These are phyloP conservation scores for Murina feae DNA, from an alignment of 2,113 vertebrate genomes.

Conservation along the genomic window DNA sequence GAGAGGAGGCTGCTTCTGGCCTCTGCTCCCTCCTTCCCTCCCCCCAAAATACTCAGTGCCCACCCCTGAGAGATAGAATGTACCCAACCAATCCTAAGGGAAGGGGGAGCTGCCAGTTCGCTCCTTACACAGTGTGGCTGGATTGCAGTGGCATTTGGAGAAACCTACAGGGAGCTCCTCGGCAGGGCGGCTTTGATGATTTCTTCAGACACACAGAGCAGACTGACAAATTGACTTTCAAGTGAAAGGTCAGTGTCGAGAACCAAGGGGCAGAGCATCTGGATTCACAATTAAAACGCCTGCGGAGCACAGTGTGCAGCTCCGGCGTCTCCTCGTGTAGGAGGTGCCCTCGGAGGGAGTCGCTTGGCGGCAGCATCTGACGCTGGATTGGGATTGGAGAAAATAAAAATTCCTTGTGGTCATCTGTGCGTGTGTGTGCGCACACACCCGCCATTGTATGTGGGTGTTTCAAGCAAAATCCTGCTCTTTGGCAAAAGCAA, in stretches of 20 bases:
- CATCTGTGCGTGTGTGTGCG: background rate
- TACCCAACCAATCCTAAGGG: background rate
- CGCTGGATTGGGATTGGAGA: slow-evolving; percentile 70
- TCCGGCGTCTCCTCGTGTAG: slow-evolving; percentile 67
- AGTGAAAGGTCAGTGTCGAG: slow-evolving; percentile 81
- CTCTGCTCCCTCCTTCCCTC: background rate
- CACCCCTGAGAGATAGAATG: background rate
- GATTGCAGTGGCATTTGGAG: slow-evolving; percentile 32
- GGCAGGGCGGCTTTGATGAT: slow-evolving; percentile 78
- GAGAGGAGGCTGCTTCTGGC: background rate
- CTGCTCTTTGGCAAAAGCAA: slow-evolving; percentile 72
- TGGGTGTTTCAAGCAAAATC: slow-evolving; percentile 44
- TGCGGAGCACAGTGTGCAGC: slow-evolving; percentile 72
- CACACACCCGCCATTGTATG: background rate
- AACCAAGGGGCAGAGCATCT: slow-evolving; percentile 78
- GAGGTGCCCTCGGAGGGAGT: slow-evolving; percentile 69
- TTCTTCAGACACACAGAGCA: slow-evolving; percentile 80
- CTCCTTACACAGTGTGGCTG: slow-evolving; percentile 10
- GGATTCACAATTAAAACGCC: slow-evolving; percentile 81
- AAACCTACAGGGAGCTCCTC: slow-evolving; percentile 61
- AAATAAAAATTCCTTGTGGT: slow-evolving; percentile 83
- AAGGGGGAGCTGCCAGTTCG: too few relatives aligned
- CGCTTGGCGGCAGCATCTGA: slow-evolving; percentile 73
- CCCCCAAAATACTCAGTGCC: background rate
- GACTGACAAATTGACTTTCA: slow-evolving; percentile 84